These are phyloP conservation scores for Notothenia rossii DNA, from an alignment of 2,113 vertebrate genomes.

Conservation along the genomic window DNA sequence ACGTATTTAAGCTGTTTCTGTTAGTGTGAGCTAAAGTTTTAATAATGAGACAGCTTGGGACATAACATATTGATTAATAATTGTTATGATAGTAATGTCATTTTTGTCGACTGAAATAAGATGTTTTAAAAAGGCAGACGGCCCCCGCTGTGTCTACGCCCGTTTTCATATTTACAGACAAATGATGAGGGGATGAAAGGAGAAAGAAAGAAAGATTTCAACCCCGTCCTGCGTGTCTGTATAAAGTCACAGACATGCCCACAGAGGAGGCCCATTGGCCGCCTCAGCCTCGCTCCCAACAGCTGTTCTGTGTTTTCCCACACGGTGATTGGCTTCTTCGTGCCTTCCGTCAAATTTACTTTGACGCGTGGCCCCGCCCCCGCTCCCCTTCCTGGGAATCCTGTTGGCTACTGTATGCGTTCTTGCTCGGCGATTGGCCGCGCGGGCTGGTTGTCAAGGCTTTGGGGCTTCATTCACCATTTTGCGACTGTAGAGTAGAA, in stretches of 20 bases:
- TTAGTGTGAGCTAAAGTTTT: not conserved
- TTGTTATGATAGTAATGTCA: not conserved
- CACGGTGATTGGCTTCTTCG: constrained; percentile 79
- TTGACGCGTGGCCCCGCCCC: constrained; percentile 67
- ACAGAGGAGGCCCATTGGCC: constrained; percentile 78
- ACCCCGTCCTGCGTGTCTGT: constrained; percentile 63
- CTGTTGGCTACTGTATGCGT: constrained; percentile 84
- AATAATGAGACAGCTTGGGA: not conserved
- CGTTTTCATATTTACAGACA: constrained; percentile 11
- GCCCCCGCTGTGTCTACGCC: not conserved
- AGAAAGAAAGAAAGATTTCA: constrained; percentile 30
- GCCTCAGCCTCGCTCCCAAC: constrained; percentile 83
- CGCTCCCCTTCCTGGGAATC: constrained; percentile 6
- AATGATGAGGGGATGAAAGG: constrained; percentile 18
- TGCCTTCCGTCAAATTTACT: constrained; percentile 68
- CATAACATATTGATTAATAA: constrained; percentile 4
- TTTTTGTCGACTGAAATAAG: not conserved
- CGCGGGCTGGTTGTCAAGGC: constrained; percentile 88
- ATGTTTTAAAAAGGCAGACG: not conserved
- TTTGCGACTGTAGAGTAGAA: constrained; percentile 97
- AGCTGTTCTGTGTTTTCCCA: constrained; percentile 87
- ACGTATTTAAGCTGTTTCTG: not conserved
- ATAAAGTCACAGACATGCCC: constrained; percentile 59
- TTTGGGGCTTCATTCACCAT: constrained; percentile 97
- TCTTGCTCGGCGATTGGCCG: constrained; percentile 85